Conservation (phyloP, 92 coral and sea anemone genomes). For the Zoanthus gigantus region DNA sequence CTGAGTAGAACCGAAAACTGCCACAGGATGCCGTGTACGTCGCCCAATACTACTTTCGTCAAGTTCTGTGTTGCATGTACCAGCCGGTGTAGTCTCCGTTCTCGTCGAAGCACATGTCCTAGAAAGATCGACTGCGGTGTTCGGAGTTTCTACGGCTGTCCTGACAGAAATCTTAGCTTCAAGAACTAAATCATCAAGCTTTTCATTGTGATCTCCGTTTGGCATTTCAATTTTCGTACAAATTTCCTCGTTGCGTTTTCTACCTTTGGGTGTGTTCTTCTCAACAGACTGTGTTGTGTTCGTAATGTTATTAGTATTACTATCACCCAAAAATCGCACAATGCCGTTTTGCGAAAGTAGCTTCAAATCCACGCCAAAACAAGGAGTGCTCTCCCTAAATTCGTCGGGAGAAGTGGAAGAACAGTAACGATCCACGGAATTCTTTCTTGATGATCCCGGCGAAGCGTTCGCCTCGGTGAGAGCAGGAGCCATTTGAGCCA, state of each 20-base stretch:
- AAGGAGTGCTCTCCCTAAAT: conserved; percentile 78
- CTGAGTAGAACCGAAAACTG: conserved; percentile 73
- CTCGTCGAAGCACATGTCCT: conserved; percentile 95
- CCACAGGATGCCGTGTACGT: conserved; percentile 87
- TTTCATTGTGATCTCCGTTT: conserved; percentile 89
- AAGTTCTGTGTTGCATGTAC: conserved; percentile 85
- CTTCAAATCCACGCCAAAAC: conserved; percentile 86
- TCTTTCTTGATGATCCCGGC: conserved; percentile 99
- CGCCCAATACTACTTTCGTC: conserved; percentile 81
- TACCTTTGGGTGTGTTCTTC: conserved; percentile 92
- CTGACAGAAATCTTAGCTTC: conserved; percentile 62
- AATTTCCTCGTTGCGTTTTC: conserved; percentile 84
- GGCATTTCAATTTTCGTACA: conserved; percentile 84
- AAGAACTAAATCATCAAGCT: conserved; percentile 61
- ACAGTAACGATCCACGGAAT: conserved; percentile 95
- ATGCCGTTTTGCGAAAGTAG: conserved; percentile 98
- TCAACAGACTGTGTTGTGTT: conserved; percentile 85
- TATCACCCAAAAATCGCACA: conserved; percentile 96
- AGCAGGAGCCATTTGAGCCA: conserved; percentile 99
- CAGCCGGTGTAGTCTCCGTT: conserved; percentile 92
- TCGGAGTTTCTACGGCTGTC: conserved; percentile 71
- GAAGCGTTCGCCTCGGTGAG: conserved; percentile 99
- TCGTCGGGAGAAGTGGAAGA: conserved; percentile 92
- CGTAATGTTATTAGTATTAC: conserved; percentile 93
- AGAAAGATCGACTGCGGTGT: conserved; percentile 82